Percentiles rank a stretch among this genome's conserved stretches.
Conservation (phyloP, 2,797 vertebrate species). For the Triplophysa yarkandensis region DNA sequence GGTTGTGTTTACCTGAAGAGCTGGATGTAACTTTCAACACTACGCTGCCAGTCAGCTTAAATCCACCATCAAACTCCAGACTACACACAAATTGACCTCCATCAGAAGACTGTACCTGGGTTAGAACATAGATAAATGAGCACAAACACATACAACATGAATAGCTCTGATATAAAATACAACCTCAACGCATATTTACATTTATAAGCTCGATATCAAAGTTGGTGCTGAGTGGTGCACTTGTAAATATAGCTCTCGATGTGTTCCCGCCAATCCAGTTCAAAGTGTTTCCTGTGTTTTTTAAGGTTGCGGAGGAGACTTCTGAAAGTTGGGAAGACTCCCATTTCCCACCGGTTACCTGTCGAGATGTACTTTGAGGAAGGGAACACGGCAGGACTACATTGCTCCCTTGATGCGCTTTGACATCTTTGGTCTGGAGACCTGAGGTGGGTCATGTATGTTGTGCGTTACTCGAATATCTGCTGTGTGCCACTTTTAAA, state of each 20-base stretch:
- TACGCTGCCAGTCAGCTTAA: background rate
- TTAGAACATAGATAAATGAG: background rate
- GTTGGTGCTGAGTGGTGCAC: background rate
- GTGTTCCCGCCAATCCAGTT: background rate
- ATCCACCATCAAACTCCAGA: slow-evolving; percentile 36
- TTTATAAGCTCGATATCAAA: slow-evolving; percentile 16
- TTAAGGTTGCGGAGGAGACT: background rate
- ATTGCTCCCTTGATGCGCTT: background rate
- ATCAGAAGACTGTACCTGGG: slow-evolving; percentile 29
- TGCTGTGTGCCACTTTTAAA: background rate
- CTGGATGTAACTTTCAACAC: background rate
- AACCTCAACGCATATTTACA: slow-evolving; percentile 5
- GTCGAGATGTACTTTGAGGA: background rate
- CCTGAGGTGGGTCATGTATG: background rate
- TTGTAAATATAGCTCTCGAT: background rate
- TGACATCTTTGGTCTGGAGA: background rate
- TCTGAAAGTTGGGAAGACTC: background rate
- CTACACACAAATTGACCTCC: slow-evolving; percentile 45
- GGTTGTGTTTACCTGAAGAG: slow-evolving; percentile 12
- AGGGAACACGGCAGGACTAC: slow-evolving; percentile 41
- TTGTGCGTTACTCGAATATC: too few species aligned
- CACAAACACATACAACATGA: background rate
- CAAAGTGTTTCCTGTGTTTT: background rate
- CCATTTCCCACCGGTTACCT: slow-evolving; percentile 33
- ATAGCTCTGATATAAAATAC: background rate